Percentiles rank a stretch among this genome's conserved stretches.
phyloP scores from a whole-genome alignment of 1,140 invertebrate genomes.

The Eulimnadia texana region DNA sequence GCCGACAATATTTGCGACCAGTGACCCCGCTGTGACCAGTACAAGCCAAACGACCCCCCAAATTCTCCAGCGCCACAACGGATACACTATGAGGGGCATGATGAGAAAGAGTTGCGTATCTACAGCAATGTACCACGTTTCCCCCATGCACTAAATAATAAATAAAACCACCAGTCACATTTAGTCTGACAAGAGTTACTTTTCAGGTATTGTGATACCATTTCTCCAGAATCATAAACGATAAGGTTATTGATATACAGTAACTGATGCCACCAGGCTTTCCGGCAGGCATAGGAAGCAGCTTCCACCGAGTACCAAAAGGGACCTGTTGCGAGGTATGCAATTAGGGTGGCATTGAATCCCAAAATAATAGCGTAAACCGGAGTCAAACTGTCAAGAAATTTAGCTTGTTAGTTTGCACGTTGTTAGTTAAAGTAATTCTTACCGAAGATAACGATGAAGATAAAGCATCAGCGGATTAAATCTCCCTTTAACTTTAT shows the following conservation, averaged over 20 bases:
- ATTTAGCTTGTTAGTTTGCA: slow-evolving; percentile 14
- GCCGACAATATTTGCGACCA: too few species aligned
- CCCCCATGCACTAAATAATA: slow-evolving; percentile 12
- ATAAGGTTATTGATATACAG: slow-evolving; percentile 22
- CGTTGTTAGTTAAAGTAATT: neutral
- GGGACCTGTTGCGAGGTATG: slow-evolving; percentile 48
- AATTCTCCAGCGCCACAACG: slow-evolving; percentile 10
- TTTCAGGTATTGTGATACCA: neutral
- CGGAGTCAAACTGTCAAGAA: slow-evolving; percentile 47
- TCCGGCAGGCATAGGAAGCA: slow-evolving; percentile 42
- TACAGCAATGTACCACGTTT: slow-evolving; percentile 16
- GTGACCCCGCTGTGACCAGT: neutral
- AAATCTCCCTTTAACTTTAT: slow-evolving; percentile 12
- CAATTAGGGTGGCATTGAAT: slow-evolving; percentile 51
- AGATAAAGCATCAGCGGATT: slow-evolving; percentile 7
- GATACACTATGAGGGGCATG: slow-evolving; percentile 11
- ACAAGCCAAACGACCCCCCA: neutral
- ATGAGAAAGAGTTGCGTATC: slow-evolving; percentile 15
- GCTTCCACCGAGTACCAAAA: slow-evolving; percentile 46
- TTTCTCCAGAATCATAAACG: neutral
- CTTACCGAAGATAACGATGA: slow-evolving; percentile 11
- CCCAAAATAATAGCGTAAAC: slow-evolving; percentile 71
- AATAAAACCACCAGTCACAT: neutral
- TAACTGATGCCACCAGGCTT: slow-evolving; percentile 38
- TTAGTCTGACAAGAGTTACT: neutral